These are phyloP conservation scores for Tolmerus cingulatus DNA, from an alignment of 2,888 invertebrate species.

Conservation along the genomic window DNA sequence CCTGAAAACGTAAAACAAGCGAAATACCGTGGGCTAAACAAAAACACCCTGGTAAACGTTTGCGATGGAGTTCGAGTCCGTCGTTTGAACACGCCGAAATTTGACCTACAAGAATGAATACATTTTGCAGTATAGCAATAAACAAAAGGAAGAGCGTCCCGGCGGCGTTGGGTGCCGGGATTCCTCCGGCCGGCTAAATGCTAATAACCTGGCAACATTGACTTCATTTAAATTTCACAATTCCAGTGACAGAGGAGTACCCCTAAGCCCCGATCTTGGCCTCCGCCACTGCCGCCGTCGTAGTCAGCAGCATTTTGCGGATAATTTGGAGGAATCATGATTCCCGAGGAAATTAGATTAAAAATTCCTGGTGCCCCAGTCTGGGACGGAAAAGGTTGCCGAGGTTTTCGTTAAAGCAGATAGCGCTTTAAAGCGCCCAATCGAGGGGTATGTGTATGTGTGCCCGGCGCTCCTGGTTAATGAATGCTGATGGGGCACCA, in stretches of 20 bases:
- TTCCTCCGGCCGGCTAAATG: background rate
- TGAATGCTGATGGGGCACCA: background rate
- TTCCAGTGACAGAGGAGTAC: background rate
- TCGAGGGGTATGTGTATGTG: background rate
- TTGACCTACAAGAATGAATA: background rate
- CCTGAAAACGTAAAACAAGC: background rate
- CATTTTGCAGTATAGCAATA: background rate
- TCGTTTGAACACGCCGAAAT: background rate
- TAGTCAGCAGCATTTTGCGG: background rate
- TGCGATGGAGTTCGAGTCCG: background rate
- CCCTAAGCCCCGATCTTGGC: background rate
- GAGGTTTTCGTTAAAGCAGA: constrained; percentile 1
- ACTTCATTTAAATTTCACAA: constrained; percentile 21
- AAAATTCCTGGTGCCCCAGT: background rate
- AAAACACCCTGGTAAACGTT: background rate
- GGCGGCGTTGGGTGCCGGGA: background rate
- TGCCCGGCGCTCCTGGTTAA: background rate
- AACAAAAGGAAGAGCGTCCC: background rate
- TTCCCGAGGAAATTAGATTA: background rate
- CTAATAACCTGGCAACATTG: constrained; percentile 16
- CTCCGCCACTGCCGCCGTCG: background rate
- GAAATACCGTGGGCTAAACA: no score
- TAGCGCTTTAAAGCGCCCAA: background rate
- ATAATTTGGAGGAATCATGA: constrained; percentile 6
- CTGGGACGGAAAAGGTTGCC: background rate